Evolutionary conservation across 2,797 vertebrate species (phyloP).

Genomic region (Anas acuta): DNA sequence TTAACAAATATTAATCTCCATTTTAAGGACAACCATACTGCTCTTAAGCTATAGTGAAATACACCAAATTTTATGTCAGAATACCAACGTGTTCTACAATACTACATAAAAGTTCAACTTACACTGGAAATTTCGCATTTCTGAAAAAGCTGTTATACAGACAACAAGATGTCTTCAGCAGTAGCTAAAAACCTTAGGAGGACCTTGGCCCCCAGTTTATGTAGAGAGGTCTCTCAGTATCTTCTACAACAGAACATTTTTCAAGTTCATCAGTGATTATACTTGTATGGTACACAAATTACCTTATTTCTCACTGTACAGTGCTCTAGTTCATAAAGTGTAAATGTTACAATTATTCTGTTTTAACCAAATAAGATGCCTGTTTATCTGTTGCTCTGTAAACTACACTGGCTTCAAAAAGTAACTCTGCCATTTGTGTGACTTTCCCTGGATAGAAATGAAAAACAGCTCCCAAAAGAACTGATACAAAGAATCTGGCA

Average conservation of each 20-base stretch:
- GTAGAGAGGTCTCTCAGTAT: background rate
- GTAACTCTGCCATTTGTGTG: background rate
- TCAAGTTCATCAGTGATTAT: background rate
- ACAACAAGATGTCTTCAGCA: background rate
- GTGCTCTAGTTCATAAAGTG: background rate
- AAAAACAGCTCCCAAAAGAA: background rate
- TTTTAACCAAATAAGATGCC: background rate
- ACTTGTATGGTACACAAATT: background rate
- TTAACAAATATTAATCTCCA: background rate
- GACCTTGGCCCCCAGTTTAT: background rate
- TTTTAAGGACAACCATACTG: background rate
- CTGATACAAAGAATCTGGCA: background rate
- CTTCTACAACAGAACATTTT: background rate
- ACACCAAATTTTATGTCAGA: background rate
- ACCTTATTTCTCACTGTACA: background rate
- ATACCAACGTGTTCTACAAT: background rate
- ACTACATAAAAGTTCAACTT: background rate
- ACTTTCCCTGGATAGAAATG: background rate
- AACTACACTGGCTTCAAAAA: background rate
- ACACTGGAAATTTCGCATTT: background rate
- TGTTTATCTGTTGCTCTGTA: background rate
- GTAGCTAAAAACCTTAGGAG: background rate
- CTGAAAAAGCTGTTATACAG: background rate
- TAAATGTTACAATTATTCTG: background rate
- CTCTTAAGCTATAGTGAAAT: background rate